Evolutionary conservation across 2,888 invertebrate species (phyloP), one percentile per base, ranked within the genome.

Genomic region (Polydrusus pterygomalis): DNA sequence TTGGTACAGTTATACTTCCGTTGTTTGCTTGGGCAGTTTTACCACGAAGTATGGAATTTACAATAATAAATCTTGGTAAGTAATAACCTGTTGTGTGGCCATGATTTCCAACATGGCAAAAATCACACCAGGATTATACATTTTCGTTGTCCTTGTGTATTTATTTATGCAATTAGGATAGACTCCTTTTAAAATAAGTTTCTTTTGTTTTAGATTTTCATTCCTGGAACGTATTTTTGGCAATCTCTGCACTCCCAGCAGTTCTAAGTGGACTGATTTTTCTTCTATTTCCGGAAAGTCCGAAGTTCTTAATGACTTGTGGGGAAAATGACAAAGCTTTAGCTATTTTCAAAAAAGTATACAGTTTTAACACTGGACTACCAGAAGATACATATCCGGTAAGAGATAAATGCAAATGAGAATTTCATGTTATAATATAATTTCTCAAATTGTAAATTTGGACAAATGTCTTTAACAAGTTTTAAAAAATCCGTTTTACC

Each of bases 21-120:
- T 89, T 91, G 38, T 83, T 95, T 73, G 95, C 95, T 6, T 94
- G 94, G 93, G 86, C 89, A 5, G 88, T 95, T 30, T 90, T 96
- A 74, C 93, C 94, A 0, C 88, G 90, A 63, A 84, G 89, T 25
- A 90, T 91, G 89, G 85, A 89, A 38, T 88, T 90, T 49, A 64
- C 49, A 1, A 3, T 77, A 7, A 6, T 70, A 13, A 65, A 77
- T 34, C 40, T 74, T 7, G 49, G 77, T 77, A 60, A 76, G 70
- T 69, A 5, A 13, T 11, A 40, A 40, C 5, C 25, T 25, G 5
- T 25, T 3, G 5, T 25, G 25, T 25, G 5, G n/a, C n/a, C n/a
- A n/a, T n/a, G n/a, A n/a, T n/a, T n/a, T n/a, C n/a, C n/a, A n/a
- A n/a, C n/a, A n/a, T n/a, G n/a, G n/a, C n/a, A n/a, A n/a, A n/a